These are phyloP conservation scores for Leptinotarsa defecta DNA, from an alignment of 1,140 invertebrate genomes.

Conservation along the genomic window DNA sequence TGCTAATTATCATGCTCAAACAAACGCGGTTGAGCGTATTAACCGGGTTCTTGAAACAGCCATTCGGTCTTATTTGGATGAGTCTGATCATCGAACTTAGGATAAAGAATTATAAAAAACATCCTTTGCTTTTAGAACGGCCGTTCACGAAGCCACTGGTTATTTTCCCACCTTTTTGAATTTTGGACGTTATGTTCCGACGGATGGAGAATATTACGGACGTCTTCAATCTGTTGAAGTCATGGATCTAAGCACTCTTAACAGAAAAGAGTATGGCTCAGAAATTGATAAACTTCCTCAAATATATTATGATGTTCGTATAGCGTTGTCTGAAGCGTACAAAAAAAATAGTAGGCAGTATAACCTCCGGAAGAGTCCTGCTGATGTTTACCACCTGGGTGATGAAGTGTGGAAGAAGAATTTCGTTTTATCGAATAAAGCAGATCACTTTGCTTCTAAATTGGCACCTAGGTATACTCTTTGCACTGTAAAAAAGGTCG, in stretches of 20 bases:
- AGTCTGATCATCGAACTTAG: constrained; percentile 1
- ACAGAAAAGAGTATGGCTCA: no score
- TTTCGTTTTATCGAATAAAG: no score
- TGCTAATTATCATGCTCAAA: not conserved
- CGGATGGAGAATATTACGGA: constrained; percentile 29
- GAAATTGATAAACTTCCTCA: no score
- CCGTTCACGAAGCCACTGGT: constrained; percentile 31
- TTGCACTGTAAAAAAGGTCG: not conserved
- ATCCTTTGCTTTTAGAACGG: constrained; percentile 23
- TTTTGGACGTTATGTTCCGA: constrained; percentile 26
- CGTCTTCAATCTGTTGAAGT: not conserved
- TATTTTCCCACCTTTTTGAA: constrained; percentile 21
- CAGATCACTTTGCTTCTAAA: no score
- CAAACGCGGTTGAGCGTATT: constrained; percentile 20
- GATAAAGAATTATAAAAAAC: constrained; percentile 22
- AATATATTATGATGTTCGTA: no score
- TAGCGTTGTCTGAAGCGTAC: no score
- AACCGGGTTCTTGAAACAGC: constrained; percentile 31
- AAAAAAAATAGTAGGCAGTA: no score
- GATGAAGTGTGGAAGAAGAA: no score
- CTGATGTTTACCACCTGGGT: no score
- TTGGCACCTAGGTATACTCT: no score
- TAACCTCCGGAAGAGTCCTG: no score
- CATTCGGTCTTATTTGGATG: constrained; percentile 30
- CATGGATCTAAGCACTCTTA: not conserved